phyloP scores from a whole-genome alignment of 2,888 invertebrate species.

The Adelognathus sp. region DNA sequence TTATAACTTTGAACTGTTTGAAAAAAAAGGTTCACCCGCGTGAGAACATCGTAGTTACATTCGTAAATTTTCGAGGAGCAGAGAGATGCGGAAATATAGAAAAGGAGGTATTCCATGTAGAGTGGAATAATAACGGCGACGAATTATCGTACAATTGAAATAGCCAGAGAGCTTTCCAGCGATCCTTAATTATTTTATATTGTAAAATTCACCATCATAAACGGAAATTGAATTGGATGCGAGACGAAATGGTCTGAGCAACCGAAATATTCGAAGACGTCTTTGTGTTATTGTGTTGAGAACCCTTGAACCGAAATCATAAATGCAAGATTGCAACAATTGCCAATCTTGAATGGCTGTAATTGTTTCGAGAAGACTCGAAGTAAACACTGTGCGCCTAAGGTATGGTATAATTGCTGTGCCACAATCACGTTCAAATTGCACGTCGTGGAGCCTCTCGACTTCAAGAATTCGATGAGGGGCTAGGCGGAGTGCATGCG shows the following conservation, averaged over 20 bases:
- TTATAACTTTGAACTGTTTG: too few relatives aligned
- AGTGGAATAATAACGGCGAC: background rate
- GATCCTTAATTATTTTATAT: background rate
- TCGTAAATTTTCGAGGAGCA: too few relatives aligned
- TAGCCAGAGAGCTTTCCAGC: background rate
- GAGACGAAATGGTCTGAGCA: too few relatives aligned
- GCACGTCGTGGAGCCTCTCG: background rate
- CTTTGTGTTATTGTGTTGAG: background rate
- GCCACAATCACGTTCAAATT: background rate
- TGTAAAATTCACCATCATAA: background rate
- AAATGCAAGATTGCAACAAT: background rate
- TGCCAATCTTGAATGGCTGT: conserved; percentile 8
- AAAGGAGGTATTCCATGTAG: too few relatives aligned
- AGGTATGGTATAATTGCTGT: background rate
- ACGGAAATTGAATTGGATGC: background rate
- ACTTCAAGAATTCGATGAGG: background rate
- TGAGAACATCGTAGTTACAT: too few relatives aligned
- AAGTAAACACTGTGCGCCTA: background rate
- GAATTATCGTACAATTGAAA: background rate
- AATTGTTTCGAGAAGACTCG: background rate
- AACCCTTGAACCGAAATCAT: background rate
- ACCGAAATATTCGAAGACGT: background rate
- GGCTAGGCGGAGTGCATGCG: background rate
- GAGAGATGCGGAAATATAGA: too few relatives aligned
- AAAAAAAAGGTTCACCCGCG: too few relatives aligned